Evolutionary conservation across 2,113 vertebrate genomes (phyloP), one percentile per base, ranked within the genome.

Genomic region (Paralichthys olivaceus): DNA sequence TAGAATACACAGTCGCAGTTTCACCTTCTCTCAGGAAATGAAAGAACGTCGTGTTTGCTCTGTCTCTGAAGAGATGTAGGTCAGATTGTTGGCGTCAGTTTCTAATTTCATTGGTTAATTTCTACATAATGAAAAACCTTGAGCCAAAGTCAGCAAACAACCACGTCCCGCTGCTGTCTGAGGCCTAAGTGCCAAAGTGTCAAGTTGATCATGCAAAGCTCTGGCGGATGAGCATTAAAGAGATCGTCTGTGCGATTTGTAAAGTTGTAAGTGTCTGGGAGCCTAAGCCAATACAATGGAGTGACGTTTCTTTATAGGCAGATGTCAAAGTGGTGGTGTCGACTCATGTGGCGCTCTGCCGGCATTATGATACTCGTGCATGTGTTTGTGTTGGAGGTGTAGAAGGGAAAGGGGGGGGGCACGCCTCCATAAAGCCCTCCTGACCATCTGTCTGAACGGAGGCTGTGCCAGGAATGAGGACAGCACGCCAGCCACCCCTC

Each of bases 391-490:
- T 69, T 15, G 8, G 34, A 37, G 51, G 43, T 3, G 5, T 28
- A 0, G 22, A 28, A 15, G 7, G 7, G 32, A 20, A 26, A 43
- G 68, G 25, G 58, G 55, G 62, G 57, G 67, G 28, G 6, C 54
- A 60, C 15, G 7, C 55, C 61, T 79, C 63, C 69, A 72, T 80
- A 83, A 84, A 77, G 70, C 80, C 69, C 63, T 87, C 64, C 75
- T 86, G 75, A 87, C 91, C 92, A 94, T 93, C 91, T 93, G 91
- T 87, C 83, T 87, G 67, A 77, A 69, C 70, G 63, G 80, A 87
- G 60, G 49, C 25, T 40, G 17, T 79, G 86, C 91, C 89, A 91
- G 80, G 72, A 89, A 80, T 60, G 64, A 86, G 84, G 55, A 63
- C 78, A 69, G 67, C 32, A 32, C 28, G 14, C 49, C 53, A 55